Base-by-base conservation (phyloP, 1,140 invertebrate genomes). In the Atopsyche davidsoni region DNA sequence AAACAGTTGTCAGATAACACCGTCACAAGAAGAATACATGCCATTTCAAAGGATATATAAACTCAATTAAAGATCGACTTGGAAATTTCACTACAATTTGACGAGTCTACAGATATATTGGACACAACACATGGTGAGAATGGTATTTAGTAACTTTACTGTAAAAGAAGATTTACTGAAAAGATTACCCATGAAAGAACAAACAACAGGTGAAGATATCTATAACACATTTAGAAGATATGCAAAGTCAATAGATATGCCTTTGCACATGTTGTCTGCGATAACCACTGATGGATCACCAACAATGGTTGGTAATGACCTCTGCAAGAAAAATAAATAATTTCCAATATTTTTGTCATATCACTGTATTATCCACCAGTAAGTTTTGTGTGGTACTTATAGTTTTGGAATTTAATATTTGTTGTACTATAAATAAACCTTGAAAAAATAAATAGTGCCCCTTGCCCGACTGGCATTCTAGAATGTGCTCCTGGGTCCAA, bases 151-250 rank as follows among this genome's bases (percentile, higher is more conserved):
- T n/a, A n/a, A 55, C 39, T 58, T 51, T 39, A 50, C 40, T 36
- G 40, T 34, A 49, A 57, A 57, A 54, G 55, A 57, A 48, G 55
- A 57, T 42, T 11, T 42, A 16, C 13, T 42, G 40, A 21, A 40
- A 40, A 40, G 38, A 21, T n/a, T n/a, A n/a, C n/a, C n/a, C n/a
- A n/a, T n/a, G n/a, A n/a, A n/a, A n/a, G n/a, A n/a, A n/a, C n/a
- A 40, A 16, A 53, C 40, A 48, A 32, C n/a, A 35, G 35, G 51
- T 19, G 45, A 53, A 23, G 38, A 47, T 31, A 53, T 53, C 25
- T 53, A 47, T 42, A 48, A 53, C 35, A 34, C 25, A 48, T 53
- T 53, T 35, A 53, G 21, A 47, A 40, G 22, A 44, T 44, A 44
- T 19, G 51, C 52, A 39, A 25, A 55, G 35, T 44, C 18, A 18